Evolutionary conservation across 2,113 vertebrate species (phyloP).

Genomic region (Shinisaurus crocodilurus): DNA sequence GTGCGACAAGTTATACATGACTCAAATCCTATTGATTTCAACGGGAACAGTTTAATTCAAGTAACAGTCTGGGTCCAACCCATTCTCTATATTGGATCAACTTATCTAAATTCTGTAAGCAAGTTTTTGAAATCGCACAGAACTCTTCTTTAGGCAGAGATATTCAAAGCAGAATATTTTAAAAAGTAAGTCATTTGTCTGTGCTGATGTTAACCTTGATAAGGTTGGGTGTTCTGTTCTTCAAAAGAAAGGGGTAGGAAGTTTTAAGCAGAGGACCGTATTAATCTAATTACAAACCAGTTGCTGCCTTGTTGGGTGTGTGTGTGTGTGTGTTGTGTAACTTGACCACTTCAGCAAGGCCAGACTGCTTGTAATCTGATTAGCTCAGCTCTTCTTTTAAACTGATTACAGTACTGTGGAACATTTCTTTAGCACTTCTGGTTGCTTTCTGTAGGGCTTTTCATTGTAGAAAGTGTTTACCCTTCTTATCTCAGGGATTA

Average conservation of each 20-base stretch:
- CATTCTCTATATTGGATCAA: background rate
- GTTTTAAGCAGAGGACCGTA: background rate
- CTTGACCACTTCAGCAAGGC: background rate
- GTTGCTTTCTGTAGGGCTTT: background rate
- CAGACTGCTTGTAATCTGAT: constrained; percentile 21
- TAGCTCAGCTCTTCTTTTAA: constrained; percentile 20
- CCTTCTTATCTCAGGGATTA: constrained; percentile 2
- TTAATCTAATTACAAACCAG: background rate
- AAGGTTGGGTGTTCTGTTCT: background rate
- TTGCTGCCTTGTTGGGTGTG: background rate
- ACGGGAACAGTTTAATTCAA: background rate
- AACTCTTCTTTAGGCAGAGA: background rate
- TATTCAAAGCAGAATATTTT: background rate
- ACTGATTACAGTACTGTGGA: constrained; percentile 19
- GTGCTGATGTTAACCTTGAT: background rate
- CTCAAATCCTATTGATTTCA: background rate
- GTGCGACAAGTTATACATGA: background rate
- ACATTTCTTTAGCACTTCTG: background rate
- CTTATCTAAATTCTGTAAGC: background rate
- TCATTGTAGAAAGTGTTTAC: constrained; percentile 1
- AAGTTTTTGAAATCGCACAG: background rate
- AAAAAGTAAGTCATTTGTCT: background rate
- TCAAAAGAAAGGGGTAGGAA: background rate
- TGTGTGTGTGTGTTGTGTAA: background rate
- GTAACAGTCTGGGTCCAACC: background rate